phyloP scores from a whole-genome alignment of 2,797 vertebrate genomes.

The Petrocephalus sullivani region DNA sequence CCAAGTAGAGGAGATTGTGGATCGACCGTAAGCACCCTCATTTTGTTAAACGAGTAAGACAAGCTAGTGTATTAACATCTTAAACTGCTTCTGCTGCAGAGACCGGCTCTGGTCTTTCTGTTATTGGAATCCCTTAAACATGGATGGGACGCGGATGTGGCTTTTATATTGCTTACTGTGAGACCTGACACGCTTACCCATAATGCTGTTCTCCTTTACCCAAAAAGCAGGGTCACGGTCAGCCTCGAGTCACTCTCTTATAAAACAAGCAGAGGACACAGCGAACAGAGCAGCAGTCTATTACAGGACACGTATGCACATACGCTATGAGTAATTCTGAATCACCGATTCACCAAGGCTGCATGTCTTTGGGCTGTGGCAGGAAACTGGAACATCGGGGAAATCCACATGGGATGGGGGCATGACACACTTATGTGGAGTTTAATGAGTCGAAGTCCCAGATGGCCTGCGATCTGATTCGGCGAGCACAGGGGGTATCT shows the following conservation, averaged over 20 bases:
- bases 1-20: neutral
- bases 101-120: too few relatives aligned
- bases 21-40: neutral
- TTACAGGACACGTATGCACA: neutral
- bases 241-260: neutral
- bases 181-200: neutral
- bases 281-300: neutral
- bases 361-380: neutral
- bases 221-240: neutral
- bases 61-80: neutral
- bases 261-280: neutral
- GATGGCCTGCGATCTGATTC: neutral
- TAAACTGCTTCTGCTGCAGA: neutral
- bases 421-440: neutral
- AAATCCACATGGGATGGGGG: neutral
- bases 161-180: too few relatives aligned
- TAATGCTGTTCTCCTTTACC: neutral
- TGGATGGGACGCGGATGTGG: too few relatives aligned
- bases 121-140: too few relatives aligned
- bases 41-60: neutral
- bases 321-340: neutral
- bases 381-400: neutral
- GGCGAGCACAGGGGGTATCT: neutral
- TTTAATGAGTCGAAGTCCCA: neutral
- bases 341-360: neutral